phyloP scores from a whole-genome alignment of 92 coral and sea anemone species.

The Montipora capitata region DNA sequence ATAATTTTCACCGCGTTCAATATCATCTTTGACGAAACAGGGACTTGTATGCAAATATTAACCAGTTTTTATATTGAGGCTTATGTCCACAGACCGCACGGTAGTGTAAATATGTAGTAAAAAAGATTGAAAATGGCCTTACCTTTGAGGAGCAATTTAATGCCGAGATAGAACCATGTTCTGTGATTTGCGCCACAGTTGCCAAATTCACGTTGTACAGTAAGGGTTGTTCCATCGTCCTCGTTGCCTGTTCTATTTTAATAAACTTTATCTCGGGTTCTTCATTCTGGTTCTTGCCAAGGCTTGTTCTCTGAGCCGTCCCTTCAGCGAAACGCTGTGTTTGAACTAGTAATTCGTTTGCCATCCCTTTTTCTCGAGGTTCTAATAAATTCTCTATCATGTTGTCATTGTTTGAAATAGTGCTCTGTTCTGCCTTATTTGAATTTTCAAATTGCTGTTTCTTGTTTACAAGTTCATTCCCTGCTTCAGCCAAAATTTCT shows the following conservation, averaged over 20 bases:
- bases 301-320: not conserved
- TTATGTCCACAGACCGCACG: slow-evolving; percentile 28
- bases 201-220: slow-evolving; percentile 27
- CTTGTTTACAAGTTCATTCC: slow-evolving; percentile 45
- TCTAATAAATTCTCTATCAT: slow-evolving; percentile 1
- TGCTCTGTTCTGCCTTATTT: slow-evolving; percentile 29
- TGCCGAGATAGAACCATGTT: not conserved
- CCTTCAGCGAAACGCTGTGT: not conserved
- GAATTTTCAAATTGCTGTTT: slow-evolving; percentile 46
- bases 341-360: not conserved
- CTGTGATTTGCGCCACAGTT: slow-evolving; percentile 23
- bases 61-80: slow-evolving; percentile 32
- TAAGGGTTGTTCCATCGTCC: slow-evolving; percentile 39
- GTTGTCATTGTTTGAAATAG: slow-evolving; percentile 4
- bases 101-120: slow-evolving; percentile 35
- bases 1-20: slow-evolving; percentile 15
- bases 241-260: slow-evolving; percentile 20
- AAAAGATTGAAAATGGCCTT: slow-evolving; percentile 10
- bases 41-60: slow-evolving; percentile 59
- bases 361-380: not conserved
- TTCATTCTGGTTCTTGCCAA: not conserved
- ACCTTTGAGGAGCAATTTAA: slow-evolving; percentile 41
- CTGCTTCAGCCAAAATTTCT: slow-evolving; percentile 39
- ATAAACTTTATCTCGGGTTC: slow-evolving; percentile 38
- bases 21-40: slow-evolving; percentile 25